Percentiles rank a stretch among this genome's conserved stretches.
These are phyloP conservation scores for Drosophila vallismaia DNA, from an alignment of 2,888 invertebrate species.

Conservation along the genomic window DNA sequence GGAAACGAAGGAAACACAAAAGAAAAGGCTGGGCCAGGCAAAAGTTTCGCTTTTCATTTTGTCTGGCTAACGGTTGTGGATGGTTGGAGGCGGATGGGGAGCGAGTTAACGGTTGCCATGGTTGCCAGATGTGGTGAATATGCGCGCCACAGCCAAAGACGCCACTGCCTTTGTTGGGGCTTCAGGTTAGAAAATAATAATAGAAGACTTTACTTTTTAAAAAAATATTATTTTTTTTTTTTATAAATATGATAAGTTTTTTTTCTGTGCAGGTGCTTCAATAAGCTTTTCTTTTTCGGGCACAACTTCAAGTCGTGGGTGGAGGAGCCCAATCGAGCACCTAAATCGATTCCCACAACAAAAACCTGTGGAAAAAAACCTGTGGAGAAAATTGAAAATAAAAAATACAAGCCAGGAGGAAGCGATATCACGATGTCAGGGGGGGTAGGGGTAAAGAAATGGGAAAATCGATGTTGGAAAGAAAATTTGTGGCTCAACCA, in stretches of 20 bases:
- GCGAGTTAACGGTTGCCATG: slow-evolving; percentile 45
- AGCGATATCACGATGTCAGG: slow-evolving; percentile 24
- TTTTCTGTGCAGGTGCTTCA: too few species aligned
- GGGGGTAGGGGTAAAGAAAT: slow-evolving; percentile 16
- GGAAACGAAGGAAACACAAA: slow-evolving; percentile 23
- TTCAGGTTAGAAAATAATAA: slow-evolving; percentile 3
- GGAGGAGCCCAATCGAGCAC: slow-evolving; percentile 25
- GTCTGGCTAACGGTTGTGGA: slow-evolving; percentile 55
- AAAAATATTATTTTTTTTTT: slow-evolving; percentile 8
- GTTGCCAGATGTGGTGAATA: slow-evolving; percentile 62
- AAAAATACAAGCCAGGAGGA: slow-evolving; percentile 23
- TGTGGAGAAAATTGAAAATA: slow-evolving; percentile 42
- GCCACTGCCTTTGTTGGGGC: slow-evolving; percentile 11
- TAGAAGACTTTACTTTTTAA: background rate
- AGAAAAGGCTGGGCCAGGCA: slow-evolving; percentile 41
- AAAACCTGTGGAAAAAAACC: slow-evolving; percentile 8
- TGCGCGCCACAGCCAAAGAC: slow-evolving; percentile 39
- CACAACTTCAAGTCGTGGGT: slow-evolving; percentile 39
- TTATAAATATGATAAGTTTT: too few species aligned
- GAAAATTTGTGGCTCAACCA: slow-evolving; percentile 37
- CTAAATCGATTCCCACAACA: slow-evolving; percentile 39
- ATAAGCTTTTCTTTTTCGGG: slow-evolving; percentile 15
- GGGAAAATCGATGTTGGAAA: slow-evolving; percentile 47
- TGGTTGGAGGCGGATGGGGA: slow-evolving; percentile 4
- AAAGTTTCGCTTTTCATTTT: slow-evolving; percentile 70